Base-by-base conservation (phyloP, 2,797 vertebrate genomes). In the Miichthys miiuy region DNA sequence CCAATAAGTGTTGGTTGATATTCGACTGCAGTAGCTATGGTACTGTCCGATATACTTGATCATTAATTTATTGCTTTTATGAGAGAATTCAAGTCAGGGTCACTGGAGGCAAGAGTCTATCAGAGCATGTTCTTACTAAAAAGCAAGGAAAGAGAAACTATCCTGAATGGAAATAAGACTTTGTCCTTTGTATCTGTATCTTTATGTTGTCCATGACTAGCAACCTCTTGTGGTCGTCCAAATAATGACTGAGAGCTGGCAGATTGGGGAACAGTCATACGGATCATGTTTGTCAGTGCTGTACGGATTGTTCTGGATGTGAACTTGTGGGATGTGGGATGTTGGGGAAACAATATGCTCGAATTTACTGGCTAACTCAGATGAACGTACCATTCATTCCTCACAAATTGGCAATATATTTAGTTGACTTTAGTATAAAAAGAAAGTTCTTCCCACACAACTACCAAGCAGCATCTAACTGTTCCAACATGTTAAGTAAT, bases 31-130 rank as follows among this genome's bases (percentile, higher is more conserved):
- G 57, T 27, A 18, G 44, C 64, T 47, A 16, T 41, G 14, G 48
- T 50, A 51, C n/a, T 68, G 57, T 51, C 68, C 18, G 18, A 80
- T 20, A 66, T 23, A n/a, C 16, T 55, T 68, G 23, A 87, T 88
- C 54, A 79, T 83, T 83, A 77, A 81, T 85, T 68, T 75, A 77
- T 81, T 71, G 41, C 7, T 18, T 77, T 60, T 61, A 69, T 21
- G n/a, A 30, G 42, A 46, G 8, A 77, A 67, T 54, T 70, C 27
- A 18, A 64, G 64, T 70, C 56, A 60, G 62, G 66, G 79, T 74
- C 41, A 68, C 78, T 64, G 1, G 55, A 79, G 61, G 75, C 52
- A 69, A 13, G n/a, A 58, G 56, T 56, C 38, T 51, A 52, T n/a
- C 46, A 68, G 23, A 51, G 52, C 46, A 42, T 44, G 17, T 7